Evolutionary conservation across 2,113 vertebrate genomes (phyloP).

Genomic region (Muntiacus reevesi): DNA sequence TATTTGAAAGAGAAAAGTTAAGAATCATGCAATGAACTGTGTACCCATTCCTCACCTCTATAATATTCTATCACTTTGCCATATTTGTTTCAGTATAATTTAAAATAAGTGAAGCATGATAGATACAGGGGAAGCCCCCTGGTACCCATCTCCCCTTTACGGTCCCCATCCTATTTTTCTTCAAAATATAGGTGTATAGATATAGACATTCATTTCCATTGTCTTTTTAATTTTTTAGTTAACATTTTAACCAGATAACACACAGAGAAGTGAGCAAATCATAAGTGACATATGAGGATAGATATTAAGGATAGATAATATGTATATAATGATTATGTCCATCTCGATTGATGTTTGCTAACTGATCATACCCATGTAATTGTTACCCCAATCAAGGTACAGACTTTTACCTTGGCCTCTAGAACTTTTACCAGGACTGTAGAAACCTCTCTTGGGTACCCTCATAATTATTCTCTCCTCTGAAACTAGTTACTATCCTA

Average conservation of each 20-base stretch:
- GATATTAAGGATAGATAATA: too few relatives aligned
- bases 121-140: not conserved
- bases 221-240: not conserved
- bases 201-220: not conserved
- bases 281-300: not conserved
- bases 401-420: not conserved
- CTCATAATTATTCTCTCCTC: not conserved
- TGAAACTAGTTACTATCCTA: not conserved
- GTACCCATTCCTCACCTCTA: not conserved
- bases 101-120: not conserved
- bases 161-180: not conserved
- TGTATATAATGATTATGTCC: not conserved
- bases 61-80: not conserved
- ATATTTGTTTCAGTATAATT: not conserved
- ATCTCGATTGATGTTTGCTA: not conserved
- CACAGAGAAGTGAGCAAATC: not conserved
- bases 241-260: not conserved
- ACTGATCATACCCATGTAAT: not conserved
- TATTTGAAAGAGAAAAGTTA: not conserved
- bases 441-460: not conserved
- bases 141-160: fast-evolving
- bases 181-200: not conserved
- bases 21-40: not conserved
- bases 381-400: not conserved
- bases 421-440: not conserved